phyloP scores from a whole-genome alignment of 2,888 invertebrate species.

The Linhomoeus sp. region DNA sequence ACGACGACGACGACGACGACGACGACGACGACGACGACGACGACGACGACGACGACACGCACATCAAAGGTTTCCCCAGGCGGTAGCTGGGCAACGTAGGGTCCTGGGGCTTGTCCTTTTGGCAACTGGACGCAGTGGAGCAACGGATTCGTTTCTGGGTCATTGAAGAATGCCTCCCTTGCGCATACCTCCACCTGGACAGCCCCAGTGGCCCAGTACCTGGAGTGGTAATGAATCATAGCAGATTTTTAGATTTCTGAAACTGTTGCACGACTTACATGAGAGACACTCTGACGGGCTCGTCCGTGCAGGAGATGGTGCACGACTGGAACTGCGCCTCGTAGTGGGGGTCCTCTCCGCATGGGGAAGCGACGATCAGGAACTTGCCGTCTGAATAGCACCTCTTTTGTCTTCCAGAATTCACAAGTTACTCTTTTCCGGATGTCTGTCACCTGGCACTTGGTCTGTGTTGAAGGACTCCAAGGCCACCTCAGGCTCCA shows the following conservation, averaged over 20 bases:
- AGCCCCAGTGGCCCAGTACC: neutral
- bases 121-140: neutral
- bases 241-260: too few relatives aligned
- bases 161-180: neutral
- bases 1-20: too few relatives aligned
- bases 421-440: too few relatives aligned
- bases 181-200: neutral
- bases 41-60: too few relatives aligned
- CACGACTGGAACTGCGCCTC: neutral
- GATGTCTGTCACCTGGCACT: neutral
- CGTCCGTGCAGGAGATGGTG: neutral
- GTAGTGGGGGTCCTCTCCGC: neutral
- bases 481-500: neutral
- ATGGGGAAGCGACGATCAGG: neutral
- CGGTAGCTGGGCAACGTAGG: neutral
- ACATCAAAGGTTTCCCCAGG: slow-evolving; percentile 1
- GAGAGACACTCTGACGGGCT: neutral
- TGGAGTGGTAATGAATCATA: too few relatives aligned
- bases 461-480: neutral
- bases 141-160: neutral
- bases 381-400: slow-evolving; percentile 1
- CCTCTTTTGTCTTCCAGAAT: too few relatives aligned
- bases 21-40: too few relatives aligned
- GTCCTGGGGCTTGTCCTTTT: neutral
- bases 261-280: neutral